Evolutionary conservation across 23 tunicate species (phyloP).

Genomic region (Trididemnum miniatum): DNA sequence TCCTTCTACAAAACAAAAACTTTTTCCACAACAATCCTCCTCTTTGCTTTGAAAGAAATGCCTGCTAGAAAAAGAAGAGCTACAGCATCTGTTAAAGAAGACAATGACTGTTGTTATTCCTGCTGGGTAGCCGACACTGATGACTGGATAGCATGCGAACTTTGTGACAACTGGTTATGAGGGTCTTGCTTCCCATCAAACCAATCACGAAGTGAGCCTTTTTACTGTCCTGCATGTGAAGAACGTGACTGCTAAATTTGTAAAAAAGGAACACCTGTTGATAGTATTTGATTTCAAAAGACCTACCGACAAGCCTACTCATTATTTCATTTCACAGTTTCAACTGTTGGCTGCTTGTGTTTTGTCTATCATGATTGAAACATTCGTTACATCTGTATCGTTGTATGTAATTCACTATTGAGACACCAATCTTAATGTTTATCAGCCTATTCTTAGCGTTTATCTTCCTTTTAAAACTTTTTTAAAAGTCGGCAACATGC

Average conservation of each 20-base stretch:
- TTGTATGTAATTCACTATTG: too few relatives aligned
- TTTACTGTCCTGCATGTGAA: not conserved
- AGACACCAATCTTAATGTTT: too few relatives aligned
- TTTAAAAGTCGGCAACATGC: too few relatives aligned
- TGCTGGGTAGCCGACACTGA: not conserved
- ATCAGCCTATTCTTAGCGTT: too few relatives aligned
- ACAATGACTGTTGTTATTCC: not conserved
- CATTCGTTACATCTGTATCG: too few relatives aligned
- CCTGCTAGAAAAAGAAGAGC: not conserved
- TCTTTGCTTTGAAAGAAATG: not conserved
- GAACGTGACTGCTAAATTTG: not conserved
- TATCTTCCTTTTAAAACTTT: too few relatives aligned
- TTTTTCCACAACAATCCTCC: not conserved
- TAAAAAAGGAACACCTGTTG: too few relatives aligned
- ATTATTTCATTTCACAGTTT: too few relatives aligned
- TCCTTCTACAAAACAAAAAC: not conserved
- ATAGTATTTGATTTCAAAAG: too few relatives aligned
- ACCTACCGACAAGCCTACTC: too few relatives aligned
- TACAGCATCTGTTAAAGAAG: not conserved
- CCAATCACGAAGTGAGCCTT: not conserved
- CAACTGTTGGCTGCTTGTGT: too few relatives aligned
- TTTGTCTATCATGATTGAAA: too few relatives aligned
- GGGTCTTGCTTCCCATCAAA: not conserved
- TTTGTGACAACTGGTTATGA: conserved; percentile 3
- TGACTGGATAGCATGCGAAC: conserved; percentile 9